Evolutionary conservation across 2,888 invertebrate genomes (phyloP).

Genomic region (Trissonchulus sp.): DNA sequence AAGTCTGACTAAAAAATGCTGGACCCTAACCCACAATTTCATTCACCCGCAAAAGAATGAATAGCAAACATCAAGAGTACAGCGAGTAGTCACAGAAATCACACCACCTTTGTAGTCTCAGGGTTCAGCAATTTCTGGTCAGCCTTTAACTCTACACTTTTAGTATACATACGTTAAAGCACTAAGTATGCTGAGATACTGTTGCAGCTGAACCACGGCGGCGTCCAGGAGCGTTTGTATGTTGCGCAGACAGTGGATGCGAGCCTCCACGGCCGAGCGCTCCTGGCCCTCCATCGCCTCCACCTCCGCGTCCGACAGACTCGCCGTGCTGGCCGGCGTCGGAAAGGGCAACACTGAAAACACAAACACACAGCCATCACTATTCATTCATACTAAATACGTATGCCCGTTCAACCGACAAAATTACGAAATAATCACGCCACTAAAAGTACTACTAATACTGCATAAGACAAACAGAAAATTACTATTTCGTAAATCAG

Average conservation of each 20-base stretch:
- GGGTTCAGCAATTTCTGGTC: too few relatives aligned
- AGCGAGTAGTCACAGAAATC: too few relatives aligned
- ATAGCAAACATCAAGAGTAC: too few relatives aligned
- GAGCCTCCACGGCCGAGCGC: constrained; percentile 77
- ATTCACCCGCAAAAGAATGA: too few relatives aligned
- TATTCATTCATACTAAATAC: background rate
- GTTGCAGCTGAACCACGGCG: constrained; percentile 85
- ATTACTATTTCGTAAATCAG: background rate
- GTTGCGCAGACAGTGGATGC: constrained; percentile 75
- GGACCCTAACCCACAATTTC: too few relatives aligned
- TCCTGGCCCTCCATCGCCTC: constrained; percentile 79
- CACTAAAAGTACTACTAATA: background rate
- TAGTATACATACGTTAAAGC: constrained; percentile 31
- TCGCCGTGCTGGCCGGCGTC: constrained; percentile 60
- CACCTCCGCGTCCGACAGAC: constrained; percentile 74
- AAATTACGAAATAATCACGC: too few relatives aligned
- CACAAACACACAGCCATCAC: too few relatives aligned
- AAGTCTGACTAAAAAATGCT: too few relatives aligned
- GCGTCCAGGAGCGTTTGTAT: constrained; percentile 85
- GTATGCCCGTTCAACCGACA: too few relatives aligned
- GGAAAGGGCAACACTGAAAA: constrained; percentile 43
- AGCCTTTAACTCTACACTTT: too few relatives aligned
- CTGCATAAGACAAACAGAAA: background rate
- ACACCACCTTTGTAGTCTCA: too few relatives aligned
- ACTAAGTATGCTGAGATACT: constrained; percentile 60